phyloP scores from a whole-genome alignment of 2,888 invertebrate species.

The Thera britannica region DNA sequence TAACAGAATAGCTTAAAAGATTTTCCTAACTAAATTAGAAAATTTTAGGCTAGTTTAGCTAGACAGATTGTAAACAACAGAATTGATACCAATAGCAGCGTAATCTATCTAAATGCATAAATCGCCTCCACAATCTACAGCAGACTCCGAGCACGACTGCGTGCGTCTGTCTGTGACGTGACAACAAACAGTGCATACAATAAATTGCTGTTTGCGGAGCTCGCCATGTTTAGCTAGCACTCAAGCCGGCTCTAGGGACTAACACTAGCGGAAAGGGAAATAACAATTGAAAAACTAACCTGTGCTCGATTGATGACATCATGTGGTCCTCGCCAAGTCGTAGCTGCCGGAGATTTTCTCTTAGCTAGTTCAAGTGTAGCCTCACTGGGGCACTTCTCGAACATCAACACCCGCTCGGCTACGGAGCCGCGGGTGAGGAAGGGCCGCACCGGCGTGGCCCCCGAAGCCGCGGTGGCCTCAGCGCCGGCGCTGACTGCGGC shows the following conservation, averaged over 20 bases:
- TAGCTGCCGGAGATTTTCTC: constrained; percentile 83
- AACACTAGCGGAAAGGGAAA: constrained; percentile 4
- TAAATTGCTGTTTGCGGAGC: constrained; percentile 38
- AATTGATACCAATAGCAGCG: too few relatives aligned
- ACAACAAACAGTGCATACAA: constrained; percentile 36
- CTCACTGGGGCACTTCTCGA: constrained; percentile 95
- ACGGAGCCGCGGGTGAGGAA: constrained; percentile 95
- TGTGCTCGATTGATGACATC: constrained; percentile 83
- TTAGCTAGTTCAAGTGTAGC: constrained; percentile 87
- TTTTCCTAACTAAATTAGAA: too few relatives aligned
- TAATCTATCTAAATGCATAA: constrained; percentile 37
- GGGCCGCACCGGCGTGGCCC: constrained; percentile 88
- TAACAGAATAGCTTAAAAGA: too few relatives aligned
- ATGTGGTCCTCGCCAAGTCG: constrained; percentile 84
- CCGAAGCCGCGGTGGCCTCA: constrained; percentile 64
- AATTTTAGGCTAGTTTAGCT: too few relatives aligned
- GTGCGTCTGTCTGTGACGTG: constrained; percentile 27
- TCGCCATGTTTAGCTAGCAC: constrained; percentile 36
- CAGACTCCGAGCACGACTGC: constrained; percentile 15
- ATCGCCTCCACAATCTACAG: constrained; percentile 23
- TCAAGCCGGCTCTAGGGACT: constrained; percentile 23
- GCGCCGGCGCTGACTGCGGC: constrained; percentile 77
- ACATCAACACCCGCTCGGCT: constrained; percentile 95
- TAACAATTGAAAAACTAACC: constrained; percentile 55
- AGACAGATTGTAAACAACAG: too few relatives aligned